Percentiles rank a stretch among this genome's conserved stretches.
Conservation (phyloP, 2,113 vertebrate species). For the Delphinus delphis region DNA sequence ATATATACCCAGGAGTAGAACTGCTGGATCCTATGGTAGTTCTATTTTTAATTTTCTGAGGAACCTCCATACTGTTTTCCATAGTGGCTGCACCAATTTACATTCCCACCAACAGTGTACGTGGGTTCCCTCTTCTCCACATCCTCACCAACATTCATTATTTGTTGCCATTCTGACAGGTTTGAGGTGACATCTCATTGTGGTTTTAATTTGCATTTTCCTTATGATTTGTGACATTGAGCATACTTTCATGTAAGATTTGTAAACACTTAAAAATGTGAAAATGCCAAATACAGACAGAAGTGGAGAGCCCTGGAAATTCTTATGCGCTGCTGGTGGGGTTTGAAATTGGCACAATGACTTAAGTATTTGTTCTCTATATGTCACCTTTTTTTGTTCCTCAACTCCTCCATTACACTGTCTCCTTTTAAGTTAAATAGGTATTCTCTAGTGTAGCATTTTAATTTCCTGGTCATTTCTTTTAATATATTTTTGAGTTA, state of each 20-base stretch:
- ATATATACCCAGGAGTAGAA: neutral
- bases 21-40: neutral
- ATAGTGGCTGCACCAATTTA: neutral
- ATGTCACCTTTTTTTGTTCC: neutral
- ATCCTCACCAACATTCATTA: neutral
- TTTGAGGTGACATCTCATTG: neutral
- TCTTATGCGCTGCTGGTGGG: neutral
- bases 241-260: neutral
- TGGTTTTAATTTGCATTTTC: neutral
- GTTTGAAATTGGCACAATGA: neutral
- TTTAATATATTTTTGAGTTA: neutral
- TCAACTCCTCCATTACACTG: neutral
- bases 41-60: neutral
- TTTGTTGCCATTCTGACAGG: neutral
- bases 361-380: neutral
- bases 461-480: neutral
- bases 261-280: neutral
- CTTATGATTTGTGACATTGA: neutral
- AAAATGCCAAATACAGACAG: neutral
- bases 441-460: neutral
- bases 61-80: neutral
- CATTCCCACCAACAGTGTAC: neutral
- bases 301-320: neutral
- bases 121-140: neutral
- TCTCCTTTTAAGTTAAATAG: neutral